Conservation (phyloP, 2,888 invertebrate species). For the Hirtodrosophila duncani region DNA sequence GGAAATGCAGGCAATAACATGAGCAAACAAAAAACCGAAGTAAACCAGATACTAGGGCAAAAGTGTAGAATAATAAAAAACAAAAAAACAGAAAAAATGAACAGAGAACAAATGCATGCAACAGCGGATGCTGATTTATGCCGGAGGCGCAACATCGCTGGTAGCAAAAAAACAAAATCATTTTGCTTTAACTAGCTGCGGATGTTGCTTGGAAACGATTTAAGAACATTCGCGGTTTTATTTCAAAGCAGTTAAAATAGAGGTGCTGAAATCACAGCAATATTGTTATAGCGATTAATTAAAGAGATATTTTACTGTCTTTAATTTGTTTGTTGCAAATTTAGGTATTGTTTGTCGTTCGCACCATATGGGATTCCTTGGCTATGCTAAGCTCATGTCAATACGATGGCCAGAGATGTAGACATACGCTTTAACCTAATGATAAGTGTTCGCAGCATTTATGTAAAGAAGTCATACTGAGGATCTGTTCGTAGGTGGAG, state of each 20-base stretch:
- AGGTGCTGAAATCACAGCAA: too few species aligned
- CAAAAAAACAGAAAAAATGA: slow-evolving; percentile 21
- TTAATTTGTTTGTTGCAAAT: too few species aligned
- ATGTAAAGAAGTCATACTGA: too few species aligned
- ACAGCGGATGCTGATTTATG: slow-evolving; percentile 59
- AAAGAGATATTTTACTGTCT: not conserved
- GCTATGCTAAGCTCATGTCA: too few species aligned
- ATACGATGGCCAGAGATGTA: too few species aligned
- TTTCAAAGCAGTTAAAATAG: not conserved
- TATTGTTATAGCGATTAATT: slow-evolving; percentile 13
- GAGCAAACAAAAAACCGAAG: slow-evolving; percentile 40
- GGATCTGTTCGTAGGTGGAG: too few species aligned
- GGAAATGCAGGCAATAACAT: slow-evolving; percentile 49
- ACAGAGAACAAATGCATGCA: slow-evolving; percentile 16
- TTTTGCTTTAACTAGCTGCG: slow-evolving; percentile 32
- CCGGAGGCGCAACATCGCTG: slow-evolving; percentile 47
- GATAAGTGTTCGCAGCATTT: too few species aligned
- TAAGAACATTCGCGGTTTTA: slow-evolving; percentile 17
- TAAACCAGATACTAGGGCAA: slow-evolving; percentile 51
- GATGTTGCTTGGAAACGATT: slow-evolving; percentile 40
- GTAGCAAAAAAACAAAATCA: slow-evolving; percentile 18
- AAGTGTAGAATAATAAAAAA: slow-evolving; percentile 30
- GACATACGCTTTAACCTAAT: too few species aligned
- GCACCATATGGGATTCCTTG: too few species aligned
- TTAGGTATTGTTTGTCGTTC: too few species aligned